Conservation (phyloP, 2,888 invertebrate species). For the Calameuta pallipes region DNA sequence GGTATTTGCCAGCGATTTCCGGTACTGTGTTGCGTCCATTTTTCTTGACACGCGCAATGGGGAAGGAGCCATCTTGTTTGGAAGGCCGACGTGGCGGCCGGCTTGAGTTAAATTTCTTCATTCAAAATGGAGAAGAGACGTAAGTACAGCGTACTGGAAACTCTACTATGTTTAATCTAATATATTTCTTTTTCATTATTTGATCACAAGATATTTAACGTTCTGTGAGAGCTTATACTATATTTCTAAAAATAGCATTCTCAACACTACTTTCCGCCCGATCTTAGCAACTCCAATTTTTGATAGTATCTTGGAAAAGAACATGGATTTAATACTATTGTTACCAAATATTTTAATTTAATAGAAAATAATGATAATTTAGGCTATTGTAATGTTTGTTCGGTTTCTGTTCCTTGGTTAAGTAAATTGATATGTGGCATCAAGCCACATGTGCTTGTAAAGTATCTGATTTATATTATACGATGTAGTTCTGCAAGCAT, state of each 20-base stretch:
- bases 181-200: neutral
- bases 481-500: neutral
- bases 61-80: constrained; percentile 59
- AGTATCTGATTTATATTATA: neutral
- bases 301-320: neutral
- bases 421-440: neutral
- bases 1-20: constrained; percentile 33
- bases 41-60: constrained; percentile 61
- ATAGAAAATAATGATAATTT: neutral
- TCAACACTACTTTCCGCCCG: neutral
- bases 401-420: neutral
- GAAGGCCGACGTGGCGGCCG: constrained; percentile 58
- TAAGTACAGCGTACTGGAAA: constrained; percentile 37
- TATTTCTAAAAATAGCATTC: neutral
- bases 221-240: neutral
- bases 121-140: constrained; percentile 43
- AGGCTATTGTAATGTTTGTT: neutral
- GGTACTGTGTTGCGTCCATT: constrained; percentile 47
- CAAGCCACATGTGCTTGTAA: neutral
- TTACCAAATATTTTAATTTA: neutral
- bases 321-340: neutral
- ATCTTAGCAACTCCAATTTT: neutral
- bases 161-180: neutral
- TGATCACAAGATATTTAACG: neutral
- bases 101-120: constrained; percentile 35